Conservation (phyloP, 2,113 vertebrate genomes). For the Murina feae region DNA sequence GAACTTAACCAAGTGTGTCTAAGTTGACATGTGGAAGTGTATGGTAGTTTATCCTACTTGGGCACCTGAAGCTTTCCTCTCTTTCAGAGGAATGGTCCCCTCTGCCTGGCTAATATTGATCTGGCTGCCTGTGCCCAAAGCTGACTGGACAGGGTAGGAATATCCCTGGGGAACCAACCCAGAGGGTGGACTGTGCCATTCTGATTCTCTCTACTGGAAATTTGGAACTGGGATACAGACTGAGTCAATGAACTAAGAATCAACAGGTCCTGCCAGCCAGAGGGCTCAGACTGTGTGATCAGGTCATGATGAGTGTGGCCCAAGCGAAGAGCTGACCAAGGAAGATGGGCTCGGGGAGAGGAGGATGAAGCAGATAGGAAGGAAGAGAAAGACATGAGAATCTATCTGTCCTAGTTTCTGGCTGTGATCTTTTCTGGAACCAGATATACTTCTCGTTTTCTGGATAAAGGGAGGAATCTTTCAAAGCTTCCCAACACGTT, state of each 20-base stretch:
- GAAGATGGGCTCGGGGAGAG: not conserved
- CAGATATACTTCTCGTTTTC: not conserved
- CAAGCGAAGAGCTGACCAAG: not conserved
- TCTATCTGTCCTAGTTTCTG: not conserved
- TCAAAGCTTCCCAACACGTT: not conserved
- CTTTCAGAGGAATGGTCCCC: not conserved
- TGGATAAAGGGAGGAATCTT: not conserved
- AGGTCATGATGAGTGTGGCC: not conserved
- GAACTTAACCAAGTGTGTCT: not conserved
- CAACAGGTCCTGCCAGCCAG: not conserved
- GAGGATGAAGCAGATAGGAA: not conserved
- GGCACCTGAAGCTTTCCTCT: not conserved
- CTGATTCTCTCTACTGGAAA: not conserved
- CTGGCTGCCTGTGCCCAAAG: not conserved
- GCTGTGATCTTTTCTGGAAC: not conserved
- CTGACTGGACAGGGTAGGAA: not conserved
- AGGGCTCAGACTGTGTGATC: not conserved
- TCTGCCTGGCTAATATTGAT: not conserved
- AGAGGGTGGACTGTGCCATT: not conserved
- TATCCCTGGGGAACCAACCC: not conserved
- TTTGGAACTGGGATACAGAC: not conserved
- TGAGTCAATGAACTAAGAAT: not conserved
- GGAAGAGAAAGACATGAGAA: not conserved
- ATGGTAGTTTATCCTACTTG: not conserved
- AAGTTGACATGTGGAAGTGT: not conserved